phyloP scores from a whole-genome alignment of 1,140 invertebrate genomes.

The Arctopsyche grandis region DNA sequence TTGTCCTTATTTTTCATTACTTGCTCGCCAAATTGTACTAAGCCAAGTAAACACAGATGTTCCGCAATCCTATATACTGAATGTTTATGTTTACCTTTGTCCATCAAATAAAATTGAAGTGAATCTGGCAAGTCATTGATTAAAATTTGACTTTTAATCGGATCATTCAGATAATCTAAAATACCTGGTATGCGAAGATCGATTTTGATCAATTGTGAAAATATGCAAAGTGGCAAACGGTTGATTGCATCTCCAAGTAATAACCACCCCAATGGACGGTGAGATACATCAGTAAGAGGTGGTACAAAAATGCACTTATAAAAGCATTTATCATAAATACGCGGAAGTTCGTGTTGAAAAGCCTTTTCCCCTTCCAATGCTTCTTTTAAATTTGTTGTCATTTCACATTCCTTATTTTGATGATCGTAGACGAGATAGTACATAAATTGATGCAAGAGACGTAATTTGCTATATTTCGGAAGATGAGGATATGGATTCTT shows the following conservation, averaged over 20 bases:
- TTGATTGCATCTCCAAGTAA: slow-evolving; percentile 76
- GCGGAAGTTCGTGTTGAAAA: slow-evolving; percentile 49
- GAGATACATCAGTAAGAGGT: slow-evolving; percentile 68
- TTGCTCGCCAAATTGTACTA: slow-evolving; percentile 76
- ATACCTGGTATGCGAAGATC: slow-evolving; percentile 69
- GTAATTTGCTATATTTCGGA: slow-evolving; percentile 76
- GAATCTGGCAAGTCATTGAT: slow-evolving; percentile 68
- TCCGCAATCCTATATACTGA: slow-evolving; percentile 69
- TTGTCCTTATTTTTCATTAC: slow-evolving; percentile 76
- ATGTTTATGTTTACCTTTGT: slow-evolving; percentile 72
- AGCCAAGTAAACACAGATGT: slow-evolving; percentile 71
- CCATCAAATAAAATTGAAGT: slow-evolving; percentile 67
- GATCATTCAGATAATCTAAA: slow-evolving; percentile 71
- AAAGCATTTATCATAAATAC: slow-evolving; percentile 58
- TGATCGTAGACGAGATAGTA: slow-evolving; percentile 75
- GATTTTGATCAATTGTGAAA: slow-evolving; percentile 73
- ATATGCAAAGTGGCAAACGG: slow-evolving; percentile 74
- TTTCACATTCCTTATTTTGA: slow-evolving; percentile 59
- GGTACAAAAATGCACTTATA: slow-evolving; percentile 79
- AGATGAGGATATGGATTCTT: slow-evolving; percentile 33
- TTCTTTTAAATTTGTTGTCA: slow-evolving; percentile 59
- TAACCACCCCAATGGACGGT: slow-evolving; percentile 74
- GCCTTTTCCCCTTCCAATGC: not conserved
- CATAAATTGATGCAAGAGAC: slow-evolving; percentile 72
- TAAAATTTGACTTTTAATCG: slow-evolving; percentile 71